Conservation (phyloP, 1,140 invertebrate genomes). For the Bombus affinis region DNA sequence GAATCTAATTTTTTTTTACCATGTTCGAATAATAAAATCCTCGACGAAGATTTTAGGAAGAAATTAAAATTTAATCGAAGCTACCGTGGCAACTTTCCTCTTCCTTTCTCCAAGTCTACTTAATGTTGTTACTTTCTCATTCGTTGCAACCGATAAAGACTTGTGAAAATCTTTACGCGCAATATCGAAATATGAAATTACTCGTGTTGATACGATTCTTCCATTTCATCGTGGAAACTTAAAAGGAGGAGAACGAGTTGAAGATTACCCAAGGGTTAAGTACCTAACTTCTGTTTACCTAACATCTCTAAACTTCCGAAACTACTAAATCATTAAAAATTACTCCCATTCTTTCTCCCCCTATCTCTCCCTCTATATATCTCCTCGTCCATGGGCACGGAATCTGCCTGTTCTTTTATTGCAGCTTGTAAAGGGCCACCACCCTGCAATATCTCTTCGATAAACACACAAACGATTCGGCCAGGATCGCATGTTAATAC, state of each 20-base stretch:
- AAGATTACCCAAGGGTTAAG: not conserved
- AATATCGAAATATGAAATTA: not conserved
- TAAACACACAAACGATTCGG: not conserved
- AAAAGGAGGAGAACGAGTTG: not conserved
- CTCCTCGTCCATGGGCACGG: not conserved
- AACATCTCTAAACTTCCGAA: not conserved
- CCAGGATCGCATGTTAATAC: not conserved
- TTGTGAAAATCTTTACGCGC: too few species aligned
- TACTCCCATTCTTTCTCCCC: too few species aligned
- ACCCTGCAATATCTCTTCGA: slow-evolving; percentile 12
- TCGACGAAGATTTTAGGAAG: too few species aligned
- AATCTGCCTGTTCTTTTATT: not conserved
- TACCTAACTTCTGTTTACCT: not conserved
- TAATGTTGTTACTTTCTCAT: too few species aligned
- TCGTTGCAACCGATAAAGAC: too few species aligned
- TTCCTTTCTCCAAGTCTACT: too few species aligned
- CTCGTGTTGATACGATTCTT: too few species aligned
- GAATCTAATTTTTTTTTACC: too few species aligned
- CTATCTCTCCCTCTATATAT: not conserved
- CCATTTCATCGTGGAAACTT: not conserved
- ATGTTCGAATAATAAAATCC: too few species aligned
- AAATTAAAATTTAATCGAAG: too few species aligned
- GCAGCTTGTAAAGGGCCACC: not conserved
- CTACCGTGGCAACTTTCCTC: too few species aligned
- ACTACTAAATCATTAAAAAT: not conserved